Evolutionary conservation across 2,888 invertebrate species (phyloP).

Genomic region (Papilio elwesi): DNA sequence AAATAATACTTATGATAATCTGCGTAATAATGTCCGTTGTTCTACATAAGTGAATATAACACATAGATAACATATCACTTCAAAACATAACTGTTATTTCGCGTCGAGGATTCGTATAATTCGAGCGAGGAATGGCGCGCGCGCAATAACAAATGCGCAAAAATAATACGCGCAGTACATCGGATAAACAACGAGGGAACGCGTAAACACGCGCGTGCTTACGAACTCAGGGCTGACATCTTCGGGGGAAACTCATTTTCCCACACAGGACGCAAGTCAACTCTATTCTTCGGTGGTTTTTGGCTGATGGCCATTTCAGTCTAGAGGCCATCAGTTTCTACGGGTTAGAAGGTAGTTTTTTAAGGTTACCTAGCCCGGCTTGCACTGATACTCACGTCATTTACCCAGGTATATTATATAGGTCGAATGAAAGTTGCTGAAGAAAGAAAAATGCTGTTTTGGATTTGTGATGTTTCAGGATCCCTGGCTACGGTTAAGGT

Average conservation of each 20-base stretch:
- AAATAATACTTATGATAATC: background rate
- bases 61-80: constrained; percentile 15
- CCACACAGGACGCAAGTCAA: background rate
- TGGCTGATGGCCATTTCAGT: background rate
- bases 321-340: background rate
- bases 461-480: no score
- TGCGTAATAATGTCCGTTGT: constrained; percentile 6
- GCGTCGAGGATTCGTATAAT: constrained; percentile 9
- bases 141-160: constrained; percentile 20
- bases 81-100: constrained; percentile 4
- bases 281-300: background rate
- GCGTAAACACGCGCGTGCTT: constrained; percentile 20
- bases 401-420: no score
- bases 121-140: constrained; percentile 18
- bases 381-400: no score
- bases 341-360: no score
- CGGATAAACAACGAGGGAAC: constrained; percentile 17
- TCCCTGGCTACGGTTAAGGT: no score
- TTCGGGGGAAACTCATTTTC: background rate
- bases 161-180: constrained; percentile 11
- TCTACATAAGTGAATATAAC: background rate
- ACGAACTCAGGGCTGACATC: constrained; percentile 16
- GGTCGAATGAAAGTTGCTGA: no score
- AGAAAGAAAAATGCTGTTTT: no score
- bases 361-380: no score